These are phyloP conservation scores for Trachymyrmex septentrionalis DNA, from an alignment of 1,140 invertebrate species.

Conservation along the genomic window DNA sequence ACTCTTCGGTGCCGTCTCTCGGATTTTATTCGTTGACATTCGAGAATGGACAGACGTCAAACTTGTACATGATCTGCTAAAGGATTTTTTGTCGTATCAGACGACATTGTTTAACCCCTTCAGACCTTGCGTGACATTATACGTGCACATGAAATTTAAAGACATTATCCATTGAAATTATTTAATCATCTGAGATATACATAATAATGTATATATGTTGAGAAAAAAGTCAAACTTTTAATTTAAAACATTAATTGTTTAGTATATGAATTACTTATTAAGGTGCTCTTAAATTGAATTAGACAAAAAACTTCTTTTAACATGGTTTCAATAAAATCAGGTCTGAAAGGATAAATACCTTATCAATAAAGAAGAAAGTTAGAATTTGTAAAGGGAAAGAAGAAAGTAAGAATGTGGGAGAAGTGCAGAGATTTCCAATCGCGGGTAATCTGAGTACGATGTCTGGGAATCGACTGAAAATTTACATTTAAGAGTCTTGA, in stretches of 20 bases:
- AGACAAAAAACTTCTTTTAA: too few relatives aligned
- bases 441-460: constrained; percentile 66
- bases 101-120: neutral
- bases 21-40: constrained; percentile 45
- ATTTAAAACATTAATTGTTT: too few relatives aligned
- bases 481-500: constrained; percentile 81
- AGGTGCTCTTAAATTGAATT: too few relatives aligned
- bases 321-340: too few relatives aligned
- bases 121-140: too few relatives aligned
- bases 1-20: constrained; percentile 39
- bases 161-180: too few relatives aligned
- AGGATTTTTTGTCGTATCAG: neutral
- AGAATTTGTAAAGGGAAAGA: too few relatives aligned
- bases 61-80: neutral
- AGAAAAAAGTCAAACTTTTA: too few relatives aligned
- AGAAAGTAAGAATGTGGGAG: constrained; percentile 9
- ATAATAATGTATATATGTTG: too few relatives aligned
- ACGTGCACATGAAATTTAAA: too few relatives aligned
- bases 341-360: neutral
- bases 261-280: too few relatives aligned
- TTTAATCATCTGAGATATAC: too few relatives aligned
- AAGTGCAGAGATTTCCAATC: constrained; percentile 15
- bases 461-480: constrained; percentile 76
- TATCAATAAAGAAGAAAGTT: constrained; percentile 34
- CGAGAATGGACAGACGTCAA: constrained; percentile 18